A percentile compares a stretch with the other conserved stretches of the same genome.
phyloP scores from a whole-genome alignment of 2,888 invertebrate genomes.

The Mythimna impura region DNA sequence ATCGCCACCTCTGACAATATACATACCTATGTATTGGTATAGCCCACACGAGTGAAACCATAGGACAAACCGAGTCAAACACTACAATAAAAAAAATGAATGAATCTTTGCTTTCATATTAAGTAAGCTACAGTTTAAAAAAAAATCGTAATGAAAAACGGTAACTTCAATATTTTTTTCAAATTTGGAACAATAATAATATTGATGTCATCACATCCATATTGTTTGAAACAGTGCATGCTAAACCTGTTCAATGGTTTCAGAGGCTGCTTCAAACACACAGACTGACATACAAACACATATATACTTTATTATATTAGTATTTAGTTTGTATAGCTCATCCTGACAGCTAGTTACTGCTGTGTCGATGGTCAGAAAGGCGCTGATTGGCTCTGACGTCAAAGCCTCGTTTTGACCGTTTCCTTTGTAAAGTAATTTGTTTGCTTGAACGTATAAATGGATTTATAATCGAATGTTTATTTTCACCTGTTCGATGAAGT shows the following conservation, averaged over 20 bases:
- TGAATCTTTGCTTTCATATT: no score
- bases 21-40: no score
- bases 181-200: background rate
- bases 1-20: no score
- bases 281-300: background rate
- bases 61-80: no score
- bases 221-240: background rate
- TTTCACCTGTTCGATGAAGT: constrained; percentile 44
- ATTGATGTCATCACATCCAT: background rate
- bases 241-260: constrained; percentile 10
- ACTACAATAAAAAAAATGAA: no score
- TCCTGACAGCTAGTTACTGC: constrained; percentile 39
- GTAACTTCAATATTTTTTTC: no score
- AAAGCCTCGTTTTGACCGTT: constrained; percentile 46
- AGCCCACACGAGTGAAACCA: background rate
- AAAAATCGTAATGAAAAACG: background rate
- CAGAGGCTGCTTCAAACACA: background rate
- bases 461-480: constrained; percentile 60
- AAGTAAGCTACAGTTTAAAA: background rate
- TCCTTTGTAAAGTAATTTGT: constrained; percentile 62
- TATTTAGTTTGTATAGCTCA: constrained; percentile 5
- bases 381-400: constrained; percentile 60
- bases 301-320: background rate
- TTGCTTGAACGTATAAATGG: constrained; percentile 56
- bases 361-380: constrained; percentile 35